phyloP scores from a whole-genome alignment of 2,888 invertebrate genomes.

The Campoplex capitator region DNA sequence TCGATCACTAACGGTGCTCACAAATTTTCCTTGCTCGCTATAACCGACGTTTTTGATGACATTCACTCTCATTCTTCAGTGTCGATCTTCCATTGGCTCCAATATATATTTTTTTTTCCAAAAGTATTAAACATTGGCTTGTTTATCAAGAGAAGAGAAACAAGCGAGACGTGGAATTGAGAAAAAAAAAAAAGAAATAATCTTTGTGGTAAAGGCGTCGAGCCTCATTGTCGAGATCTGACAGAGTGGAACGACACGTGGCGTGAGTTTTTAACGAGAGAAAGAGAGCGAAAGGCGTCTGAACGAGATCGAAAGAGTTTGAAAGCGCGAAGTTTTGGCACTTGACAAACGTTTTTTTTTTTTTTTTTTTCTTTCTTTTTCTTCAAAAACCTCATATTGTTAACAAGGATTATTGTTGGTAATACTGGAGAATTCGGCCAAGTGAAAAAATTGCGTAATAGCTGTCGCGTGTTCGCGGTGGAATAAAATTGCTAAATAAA shows the following conservation, averaged over 20 bases:
- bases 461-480: slow-evolving; percentile 36
- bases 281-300: slow-evolving; percentile 14
- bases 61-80: background rate
- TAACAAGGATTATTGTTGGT: slow-evolving; percentile 54
- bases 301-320: slow-evolving; percentile 42
- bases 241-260: slow-evolving; percentile 53
- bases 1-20: background rate
- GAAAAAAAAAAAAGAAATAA: slow-evolving; percentile 18
- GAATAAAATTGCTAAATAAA: slow-evolving; percentile 30
- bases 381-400: slow-evolving; percentile 38
- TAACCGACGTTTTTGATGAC: background rate
- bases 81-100: background rate
- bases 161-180: background rate
- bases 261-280: slow-evolving; percentile 28
- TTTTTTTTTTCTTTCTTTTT: background rate
- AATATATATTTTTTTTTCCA: background rate
- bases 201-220: slow-evolving; percentile 45
- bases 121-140: background rate
- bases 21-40: background rate
- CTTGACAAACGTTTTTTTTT: background rate
- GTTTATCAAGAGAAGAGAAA: background rate
- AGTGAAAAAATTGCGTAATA: slow-evolving; percentile 58
- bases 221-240: slow-evolving; percentile 19
- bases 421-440: slow-evolving; percentile 42
- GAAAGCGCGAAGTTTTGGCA: slow-evolving; percentile 29